Conservation (phyloP, 2,888 invertebrate species). For the Celastrina argiolus region DNA sequence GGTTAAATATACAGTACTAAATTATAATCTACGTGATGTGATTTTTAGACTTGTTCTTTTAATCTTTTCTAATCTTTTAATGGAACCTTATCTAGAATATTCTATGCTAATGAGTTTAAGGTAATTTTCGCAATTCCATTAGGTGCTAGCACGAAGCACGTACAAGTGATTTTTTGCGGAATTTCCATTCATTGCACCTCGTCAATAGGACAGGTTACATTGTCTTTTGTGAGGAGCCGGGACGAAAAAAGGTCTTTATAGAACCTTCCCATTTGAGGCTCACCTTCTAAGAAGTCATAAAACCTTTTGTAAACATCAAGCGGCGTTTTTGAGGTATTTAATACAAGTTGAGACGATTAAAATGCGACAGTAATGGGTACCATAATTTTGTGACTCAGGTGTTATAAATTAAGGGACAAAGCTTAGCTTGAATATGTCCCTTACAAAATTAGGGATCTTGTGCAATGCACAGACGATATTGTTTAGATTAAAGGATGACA, state of each 20-base stretch:
- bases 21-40: too few relatives aligned
- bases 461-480: too few relatives aligned
- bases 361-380: neutral
- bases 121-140: neutral
- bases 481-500: too few relatives aligned
- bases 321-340: neutral
- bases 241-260: neutral
- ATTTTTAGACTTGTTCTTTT: too few relatives aligned
- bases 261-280: neutral
- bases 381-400: neutral
- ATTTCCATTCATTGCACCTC: neutral
- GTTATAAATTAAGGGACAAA: neutral
- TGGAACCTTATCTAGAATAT: neutral
- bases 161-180: neutral
- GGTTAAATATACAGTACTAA: too few relatives aligned
- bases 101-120: neutral
- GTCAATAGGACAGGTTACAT: neutral
- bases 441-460: neutral
- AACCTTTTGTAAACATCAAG: neutral
- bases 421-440: neutral
- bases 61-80: too few relatives aligned
- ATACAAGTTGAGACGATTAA: neutral
- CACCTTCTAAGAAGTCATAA: conserved; percentile 3
- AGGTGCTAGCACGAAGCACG: too few relatives aligned
- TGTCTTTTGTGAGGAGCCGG: neutral